phyloP scores from a whole-genome alignment of 2,113 vertebrate species.

The Tursiops truncatus region DNA sequence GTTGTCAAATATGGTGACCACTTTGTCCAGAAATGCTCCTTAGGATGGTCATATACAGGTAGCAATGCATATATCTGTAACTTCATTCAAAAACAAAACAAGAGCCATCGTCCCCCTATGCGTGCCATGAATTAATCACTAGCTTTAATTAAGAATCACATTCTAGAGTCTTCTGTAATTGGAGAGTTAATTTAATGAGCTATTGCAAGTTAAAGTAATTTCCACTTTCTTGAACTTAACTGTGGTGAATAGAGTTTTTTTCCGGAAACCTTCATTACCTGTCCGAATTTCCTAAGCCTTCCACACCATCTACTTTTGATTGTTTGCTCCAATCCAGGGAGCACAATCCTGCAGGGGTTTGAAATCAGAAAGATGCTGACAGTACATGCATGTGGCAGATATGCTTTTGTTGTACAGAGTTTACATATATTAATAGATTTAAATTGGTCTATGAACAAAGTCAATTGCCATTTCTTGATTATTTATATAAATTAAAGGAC shows the following conservation, averaged over 20 bases:
- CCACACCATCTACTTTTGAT: conserved; percentile 56
- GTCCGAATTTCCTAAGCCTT: conserved; percentile 29
- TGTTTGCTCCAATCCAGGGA: conserved; percentile 51
- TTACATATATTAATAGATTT: conserved; percentile 75
- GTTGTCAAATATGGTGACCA: background rate
- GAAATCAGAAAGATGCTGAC: conserved; percentile 54
- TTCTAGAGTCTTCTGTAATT: conserved; percentile 57
- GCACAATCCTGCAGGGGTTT: conserved; percentile 43
- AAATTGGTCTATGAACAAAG: conserved; percentile 69
- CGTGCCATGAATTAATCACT: conserved; percentile 45
- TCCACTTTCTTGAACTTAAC: conserved; percentile 68
- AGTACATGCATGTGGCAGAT: conserved; percentile 50
- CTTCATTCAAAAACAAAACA: conserved; percentile 64
- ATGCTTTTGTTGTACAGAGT: conserved; percentile 67
- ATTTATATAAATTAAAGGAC: conserved; percentile 77
- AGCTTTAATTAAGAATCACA: conserved; percentile 73
- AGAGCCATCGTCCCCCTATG: background rate
- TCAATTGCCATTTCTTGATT: conserved; percentile 69
- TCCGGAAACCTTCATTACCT: conserved; percentile 65
- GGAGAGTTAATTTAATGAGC: conserved; percentile 70
- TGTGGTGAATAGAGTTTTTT: conserved; percentile 46
- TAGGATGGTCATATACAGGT: background rate
- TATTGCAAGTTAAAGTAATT: conserved; percentile 74
- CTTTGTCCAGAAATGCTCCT: conserved; percentile 28
- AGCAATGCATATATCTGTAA: background rate